These are phyloP conservation scores for Cyprinodon variegatus DNA, from an alignment of 2,113 vertebrate genomes.

Conservation along the genomic window DNA sequence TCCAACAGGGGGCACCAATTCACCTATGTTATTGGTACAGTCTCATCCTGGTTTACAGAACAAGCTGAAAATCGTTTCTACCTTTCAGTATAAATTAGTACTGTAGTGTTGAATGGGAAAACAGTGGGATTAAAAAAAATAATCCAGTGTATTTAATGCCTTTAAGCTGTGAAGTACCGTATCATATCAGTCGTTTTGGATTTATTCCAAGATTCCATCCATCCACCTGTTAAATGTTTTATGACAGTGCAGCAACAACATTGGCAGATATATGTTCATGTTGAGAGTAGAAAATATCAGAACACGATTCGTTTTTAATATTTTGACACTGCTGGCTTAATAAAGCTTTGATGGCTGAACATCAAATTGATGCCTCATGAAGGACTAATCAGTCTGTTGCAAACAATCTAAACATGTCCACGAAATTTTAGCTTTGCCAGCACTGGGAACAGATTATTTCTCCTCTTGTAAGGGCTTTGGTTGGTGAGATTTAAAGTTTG, in stretches of 20 bases:
- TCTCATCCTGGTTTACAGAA: not conserved
- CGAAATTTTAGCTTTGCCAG: no score
- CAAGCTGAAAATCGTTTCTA: not conserved
- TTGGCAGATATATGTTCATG: not conserved
- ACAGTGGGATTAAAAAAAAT: no score
- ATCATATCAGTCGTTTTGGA: not conserved
- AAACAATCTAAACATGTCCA: no score
- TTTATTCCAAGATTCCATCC: not conserved
- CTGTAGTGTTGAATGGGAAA: not conserved
- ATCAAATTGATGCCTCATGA: not conserved
- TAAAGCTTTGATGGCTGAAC: not conserved
- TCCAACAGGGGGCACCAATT: constrained; percentile 36
- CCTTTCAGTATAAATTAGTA: not conserved
- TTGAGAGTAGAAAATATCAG: not conserved
- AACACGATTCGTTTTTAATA: not conserved
- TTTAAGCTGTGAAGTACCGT: not conserved
- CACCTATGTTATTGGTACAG: not conserved
- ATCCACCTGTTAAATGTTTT: not conserved
- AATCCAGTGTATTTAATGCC: not conserved
- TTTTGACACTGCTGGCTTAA: not conserved
- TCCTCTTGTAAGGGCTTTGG: no score
- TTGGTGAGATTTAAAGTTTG: no score
- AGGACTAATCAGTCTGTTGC: no score
- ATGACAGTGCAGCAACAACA: not conserved
- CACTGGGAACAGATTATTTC: no score